Evolutionary conservation across 1,140 invertebrate genomes (phyloP), one percentile per base, ranked within the genome.

Genomic region (Triops longicaudatus): DNA sequence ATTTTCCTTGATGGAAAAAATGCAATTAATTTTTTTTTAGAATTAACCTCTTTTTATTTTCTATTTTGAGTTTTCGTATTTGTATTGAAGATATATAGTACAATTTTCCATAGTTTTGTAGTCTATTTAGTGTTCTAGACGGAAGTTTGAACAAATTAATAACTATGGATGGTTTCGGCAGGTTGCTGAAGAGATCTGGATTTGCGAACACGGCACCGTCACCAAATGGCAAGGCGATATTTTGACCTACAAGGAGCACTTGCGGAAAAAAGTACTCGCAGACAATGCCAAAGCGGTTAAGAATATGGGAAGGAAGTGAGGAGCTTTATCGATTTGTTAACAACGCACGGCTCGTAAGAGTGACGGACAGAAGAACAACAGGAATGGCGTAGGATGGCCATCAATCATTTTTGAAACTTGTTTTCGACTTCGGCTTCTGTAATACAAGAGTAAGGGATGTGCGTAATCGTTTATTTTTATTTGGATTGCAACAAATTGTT

Each of bases 141-240:
- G n/a, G n/a, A n/a, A n/a, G n/a, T n/a, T n/a, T n/a, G n/a, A n/a
- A n/a, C n/a, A n/a, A n/a, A n/a, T n/a, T n/a, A n/a, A n/a, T n/a
- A n/a, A n/a, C n/a, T n/a, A 37, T 79, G 72, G 80, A 82, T 80
- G 79, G 80, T 79, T 77, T 85, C 86, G n/a, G 37, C 82, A 98
- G 95, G 97, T 99, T 28, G 97, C 97, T 26, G 91, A 99, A 86
- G 96, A 98, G 85, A 99, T 99, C 84, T 99, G 97, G 97, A 91
- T 99, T 22, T 99, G 98, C 85, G 97, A 99, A 83, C 95, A 99
- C 80, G 92, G 92, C 80, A 93, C 91, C 10, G 91, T 98, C 14
- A 99, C 95, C 2, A 98, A 98, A 85, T 99, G 98, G 96, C 88
- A 95, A 79, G 95, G 96, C 28, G 93, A 93, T 80, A 99, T 99